Percentiles rank a stretch among this genome's conserved stretches.
Evolutionary conservation across 2,888 invertebrate genomes (phyloP).

Genomic region (Trichogramma dendrolimi): DNA sequence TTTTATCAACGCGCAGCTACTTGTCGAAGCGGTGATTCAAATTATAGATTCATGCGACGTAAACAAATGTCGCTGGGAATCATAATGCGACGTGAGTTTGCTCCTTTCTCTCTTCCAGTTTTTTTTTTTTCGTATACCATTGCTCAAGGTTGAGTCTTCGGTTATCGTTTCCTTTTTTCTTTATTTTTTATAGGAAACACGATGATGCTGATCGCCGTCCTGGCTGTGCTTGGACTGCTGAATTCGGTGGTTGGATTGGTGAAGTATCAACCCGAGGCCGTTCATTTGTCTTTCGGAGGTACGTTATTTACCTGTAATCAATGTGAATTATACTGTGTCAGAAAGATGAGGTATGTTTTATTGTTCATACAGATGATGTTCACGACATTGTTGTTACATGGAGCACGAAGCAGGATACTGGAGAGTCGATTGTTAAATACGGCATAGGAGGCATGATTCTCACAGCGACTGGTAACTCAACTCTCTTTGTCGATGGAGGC

Average conservation of each 20-base stretch:
- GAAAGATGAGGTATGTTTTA: neutral
- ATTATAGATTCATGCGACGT: slow-evolving; percentile 4
- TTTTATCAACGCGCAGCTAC: no score
- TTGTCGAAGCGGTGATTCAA: no score
- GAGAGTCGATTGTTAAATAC: slow-evolving; percentile 69
- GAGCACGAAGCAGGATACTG: slow-evolving; percentile 70
- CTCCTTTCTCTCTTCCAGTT: neutral
- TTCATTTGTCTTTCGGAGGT: slow-evolving; percentile 66
- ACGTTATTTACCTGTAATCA: slow-evolving; percentile 27
- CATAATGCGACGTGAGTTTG: slow-evolving; percentile 21
- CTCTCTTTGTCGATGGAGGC: slow-evolving; percentile 74
- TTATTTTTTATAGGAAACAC: slow-evolving; percentile 17
- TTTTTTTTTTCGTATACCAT: neutral
- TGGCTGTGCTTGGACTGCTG: slow-evolving; percentile 27
- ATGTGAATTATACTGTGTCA: neutral
- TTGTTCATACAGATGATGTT: slow-evolving; percentile 54
- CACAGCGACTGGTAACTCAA: slow-evolving; percentile 58
- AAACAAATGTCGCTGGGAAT: slow-evolving; percentile 8
- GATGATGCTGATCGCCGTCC: slow-evolving; percentile 15
- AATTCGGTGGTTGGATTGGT: slow-evolving; percentile 31
- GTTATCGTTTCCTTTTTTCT: neutral
- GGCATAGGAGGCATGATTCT: slow-evolving; percentile 62
- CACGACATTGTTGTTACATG: slow-evolving; percentile 76
- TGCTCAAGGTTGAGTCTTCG: neutral
- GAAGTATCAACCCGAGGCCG: slow-evolving; percentile 63